Percentiles rank a stretch among this genome's conserved stretches.
Evolutionary conservation across 2,888 invertebrate species (phyloP).

Genomic region (Pterobdella sp.): DNA sequence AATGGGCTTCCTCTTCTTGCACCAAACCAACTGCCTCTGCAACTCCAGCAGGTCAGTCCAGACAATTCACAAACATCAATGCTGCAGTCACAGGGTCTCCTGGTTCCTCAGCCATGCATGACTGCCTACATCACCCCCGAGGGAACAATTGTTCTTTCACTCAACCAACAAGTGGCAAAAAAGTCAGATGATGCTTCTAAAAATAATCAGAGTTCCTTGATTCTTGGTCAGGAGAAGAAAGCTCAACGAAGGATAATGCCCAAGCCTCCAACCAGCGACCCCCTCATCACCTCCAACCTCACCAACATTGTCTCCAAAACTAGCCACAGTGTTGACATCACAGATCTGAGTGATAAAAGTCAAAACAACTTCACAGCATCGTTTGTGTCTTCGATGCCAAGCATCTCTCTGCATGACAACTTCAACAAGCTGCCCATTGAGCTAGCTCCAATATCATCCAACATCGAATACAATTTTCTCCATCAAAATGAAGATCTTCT

Average conservation of each 20-base stretch:
- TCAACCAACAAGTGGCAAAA: constrained; percentile 19
- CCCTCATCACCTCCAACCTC: neutral
- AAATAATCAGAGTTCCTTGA: neutral
- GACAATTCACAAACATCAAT: constrained; percentile 3
- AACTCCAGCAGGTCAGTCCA: constrained; percentile 27
- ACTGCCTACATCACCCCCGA: constrained; percentile 27
- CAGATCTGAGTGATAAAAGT: constrained; percentile 8
- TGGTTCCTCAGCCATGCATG: constrained; percentile 27
- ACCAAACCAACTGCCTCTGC: constrained; percentile 25
- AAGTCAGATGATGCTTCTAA: constrained; percentile 19
- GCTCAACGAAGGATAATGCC: constrained; percentile 27
- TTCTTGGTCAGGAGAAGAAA: constrained; percentile 21
- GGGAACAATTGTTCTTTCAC: constrained; percentile 24
- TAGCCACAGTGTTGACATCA: neutral
- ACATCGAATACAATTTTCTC: too few relatives aligned
- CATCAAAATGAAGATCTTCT: too few relatives aligned
- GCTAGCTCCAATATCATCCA: neutral
- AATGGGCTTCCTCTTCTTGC: constrained; percentile 21
- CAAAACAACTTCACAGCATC: neutral
- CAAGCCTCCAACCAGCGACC: constrained; percentile 19
- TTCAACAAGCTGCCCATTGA: neutral
- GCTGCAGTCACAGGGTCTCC: constrained; percentile 15
- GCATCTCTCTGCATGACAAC: neutral
- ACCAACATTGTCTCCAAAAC: constrained; percentile 3
- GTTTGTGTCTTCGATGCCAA: neutral